Evolutionary conservation across 1,140 invertebrate genomes (phyloP).

Genomic region (Mamestra configurata): DNA sequence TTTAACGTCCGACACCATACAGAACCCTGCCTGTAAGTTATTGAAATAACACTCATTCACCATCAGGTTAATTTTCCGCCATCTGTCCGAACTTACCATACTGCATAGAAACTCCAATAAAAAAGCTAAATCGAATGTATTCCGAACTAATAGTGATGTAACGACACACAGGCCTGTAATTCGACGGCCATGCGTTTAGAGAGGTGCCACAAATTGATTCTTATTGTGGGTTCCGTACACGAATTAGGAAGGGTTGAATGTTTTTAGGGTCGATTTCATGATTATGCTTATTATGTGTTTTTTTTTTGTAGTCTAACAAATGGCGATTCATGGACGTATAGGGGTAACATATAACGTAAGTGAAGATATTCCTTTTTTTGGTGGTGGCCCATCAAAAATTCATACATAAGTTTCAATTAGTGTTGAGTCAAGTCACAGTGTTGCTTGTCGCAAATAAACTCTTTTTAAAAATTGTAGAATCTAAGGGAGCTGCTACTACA

Average conservation of each 20-base stretch:
- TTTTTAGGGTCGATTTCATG: constrained; percentile 46
- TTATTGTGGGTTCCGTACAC: constrained; percentile 70
- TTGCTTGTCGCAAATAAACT: no score
- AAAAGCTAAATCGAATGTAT: constrained; percentile 18
- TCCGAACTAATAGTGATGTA: constrained; percentile 53
- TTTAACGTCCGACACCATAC: no score
- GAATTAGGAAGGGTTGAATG: constrained; percentile 63
- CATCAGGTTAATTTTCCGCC: constrained; percentile 22
- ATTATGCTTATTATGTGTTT: constrained; percentile 31
- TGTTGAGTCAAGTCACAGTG: no score
- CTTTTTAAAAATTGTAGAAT: no score
- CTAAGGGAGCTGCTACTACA: no score
- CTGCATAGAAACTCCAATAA: not conserved
- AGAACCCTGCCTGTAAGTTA: no score
- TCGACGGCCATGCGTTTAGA: constrained; percentile 70
- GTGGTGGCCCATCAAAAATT: no score
- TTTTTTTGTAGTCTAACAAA: constrained; percentile 15
- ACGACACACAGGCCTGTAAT: constrained; percentile 67
- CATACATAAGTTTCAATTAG: no score
- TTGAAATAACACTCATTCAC: not conserved
- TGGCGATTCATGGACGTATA: not conserved
- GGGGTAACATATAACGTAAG: not conserved
- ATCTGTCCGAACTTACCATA: constrained; percentile 1
- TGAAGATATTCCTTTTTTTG: no score
- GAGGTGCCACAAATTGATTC: constrained; percentile 76